phyloP scores from a whole-genome alignment of 2,797 vertebrate species.

The Pterois miles region DNA sequence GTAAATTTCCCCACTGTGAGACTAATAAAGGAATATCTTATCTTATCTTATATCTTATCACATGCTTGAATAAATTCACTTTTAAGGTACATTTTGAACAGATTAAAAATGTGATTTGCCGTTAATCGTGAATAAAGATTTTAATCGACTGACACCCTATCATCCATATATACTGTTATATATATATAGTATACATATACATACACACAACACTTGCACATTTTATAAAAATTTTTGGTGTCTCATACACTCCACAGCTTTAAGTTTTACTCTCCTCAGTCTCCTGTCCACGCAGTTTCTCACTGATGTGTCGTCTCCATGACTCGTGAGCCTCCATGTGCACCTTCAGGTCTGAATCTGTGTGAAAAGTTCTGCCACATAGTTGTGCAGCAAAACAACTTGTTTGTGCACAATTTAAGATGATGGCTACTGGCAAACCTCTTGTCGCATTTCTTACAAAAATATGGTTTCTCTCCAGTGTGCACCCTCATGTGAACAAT shows the following conservation, averaged over 20 bases:
- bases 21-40: too few relatives aligned
- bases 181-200: too few relatives aligned
- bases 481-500: constrained; percentile 17
- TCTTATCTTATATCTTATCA: too few relatives aligned
- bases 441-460: constrained; percentile 10
- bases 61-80: too few relatives aligned
- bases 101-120: too few relatives aligned
- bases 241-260: neutral
- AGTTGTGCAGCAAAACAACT: neutral
- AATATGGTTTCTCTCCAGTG: constrained; percentile 24
- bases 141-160: too few relatives aligned
- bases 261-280: neutral
- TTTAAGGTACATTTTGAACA: too few relatives aligned
- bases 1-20: too few relatives aligned
- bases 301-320: constrained; percentile 18
- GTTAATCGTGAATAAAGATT: too few relatives aligned
- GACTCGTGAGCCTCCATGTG: constrained; percentile 26
- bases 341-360: constrained; percentile 12
- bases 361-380: constrained; percentile 4
- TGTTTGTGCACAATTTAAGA: neutral
- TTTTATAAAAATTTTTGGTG: too few relatives aligned
- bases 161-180: too few relatives aligned
- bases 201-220: too few relatives aligned
- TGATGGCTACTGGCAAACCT: neutral
- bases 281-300: neutral